Conservation (phyloP, 2,113 vertebrate genomes). For the Mesitornis unicolor region DNA sequence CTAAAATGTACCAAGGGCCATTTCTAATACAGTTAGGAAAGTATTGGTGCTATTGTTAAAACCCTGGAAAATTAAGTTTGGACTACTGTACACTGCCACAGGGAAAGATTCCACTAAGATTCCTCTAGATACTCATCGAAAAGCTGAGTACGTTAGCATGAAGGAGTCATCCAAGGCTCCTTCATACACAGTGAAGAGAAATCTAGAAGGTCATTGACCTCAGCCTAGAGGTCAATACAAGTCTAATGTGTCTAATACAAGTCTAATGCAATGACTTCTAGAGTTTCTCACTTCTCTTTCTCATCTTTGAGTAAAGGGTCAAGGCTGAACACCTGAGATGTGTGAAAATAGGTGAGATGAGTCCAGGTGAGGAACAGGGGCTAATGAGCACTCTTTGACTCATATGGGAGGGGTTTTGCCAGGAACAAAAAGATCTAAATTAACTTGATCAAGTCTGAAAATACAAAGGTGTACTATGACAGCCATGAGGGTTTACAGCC, state of each 20-base stretch:
- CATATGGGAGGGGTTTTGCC: neutral
- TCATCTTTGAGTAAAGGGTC: neutral
- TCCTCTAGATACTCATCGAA: neutral
- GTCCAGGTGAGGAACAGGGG: neutral
- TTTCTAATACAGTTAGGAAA: neutral
- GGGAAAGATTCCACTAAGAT: neutral
- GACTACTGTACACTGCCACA: neutral
- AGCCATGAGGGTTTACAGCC: neutral
- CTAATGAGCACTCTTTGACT: neutral
- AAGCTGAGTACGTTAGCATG: neutral
- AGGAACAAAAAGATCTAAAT: neutral
- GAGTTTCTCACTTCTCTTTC: neutral
- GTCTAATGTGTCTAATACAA: neutral
- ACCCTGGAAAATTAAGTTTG: neutral
- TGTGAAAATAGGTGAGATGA: neutral
- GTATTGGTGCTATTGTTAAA: neutral
- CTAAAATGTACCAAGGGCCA: neutral
- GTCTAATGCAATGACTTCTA: neutral
- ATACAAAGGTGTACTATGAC: neutral
- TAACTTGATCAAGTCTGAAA: neutral
- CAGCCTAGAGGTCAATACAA: neutral
- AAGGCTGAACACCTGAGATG: neutral
- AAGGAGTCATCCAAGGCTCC: neutral
- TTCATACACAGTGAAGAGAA: neutral
- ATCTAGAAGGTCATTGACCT: neutral